Conservation (phyloP, 2,797 vertebrate genomes). For the Xenentodon cancila region DNA sequence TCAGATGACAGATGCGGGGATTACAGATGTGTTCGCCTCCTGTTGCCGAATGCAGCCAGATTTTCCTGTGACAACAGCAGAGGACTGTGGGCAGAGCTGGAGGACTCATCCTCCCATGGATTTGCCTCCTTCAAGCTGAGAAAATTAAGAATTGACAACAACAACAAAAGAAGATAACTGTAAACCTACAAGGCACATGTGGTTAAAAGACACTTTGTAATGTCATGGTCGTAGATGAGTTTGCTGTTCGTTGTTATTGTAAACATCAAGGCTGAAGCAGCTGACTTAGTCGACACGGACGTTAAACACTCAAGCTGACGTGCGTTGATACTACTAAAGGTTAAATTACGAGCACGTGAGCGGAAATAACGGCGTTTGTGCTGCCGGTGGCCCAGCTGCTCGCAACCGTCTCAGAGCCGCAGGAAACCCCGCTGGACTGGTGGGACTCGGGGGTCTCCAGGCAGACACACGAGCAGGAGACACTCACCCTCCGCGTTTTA, state of each 20-base stretch:
- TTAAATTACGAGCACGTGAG: too few species aligned
- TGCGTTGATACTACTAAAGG: neutral
- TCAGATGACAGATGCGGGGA: conserved; percentile 31
- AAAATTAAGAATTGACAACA: neutral
- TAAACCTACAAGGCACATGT: neutral
- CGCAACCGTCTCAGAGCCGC: conserved; percentile 11
- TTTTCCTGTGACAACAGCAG: conserved; percentile 88
- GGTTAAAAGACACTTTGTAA: too few species aligned
- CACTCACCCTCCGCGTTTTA: conserved; percentile 67
- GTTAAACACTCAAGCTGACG: neutral
- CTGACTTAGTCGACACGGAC: too few species aligned
- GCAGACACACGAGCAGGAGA: conserved; percentile 4
- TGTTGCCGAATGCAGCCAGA: conserved; percentile 84
- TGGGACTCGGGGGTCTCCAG: neutral
- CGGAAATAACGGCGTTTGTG: conserved; percentile 5
- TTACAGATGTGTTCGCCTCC: conserved; percentile 45
- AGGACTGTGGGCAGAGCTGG: conserved; percentile 59
- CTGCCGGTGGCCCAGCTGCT: conserved; percentile 31
- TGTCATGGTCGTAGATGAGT: too few species aligned
- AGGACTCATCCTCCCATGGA: conserved; percentile 75
- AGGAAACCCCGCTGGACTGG: conserved; percentile 7
- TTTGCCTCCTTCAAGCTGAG: conserved; percentile 55
- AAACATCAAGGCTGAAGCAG: too few species aligned
- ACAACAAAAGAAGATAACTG: neutral
- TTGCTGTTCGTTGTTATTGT: too few species aligned